A percentile compares a stretch with the other conserved stretches of the same genome.
Conservation (phyloP, 2,113 vertebrate species). For the Candoia aspera region DNA sequence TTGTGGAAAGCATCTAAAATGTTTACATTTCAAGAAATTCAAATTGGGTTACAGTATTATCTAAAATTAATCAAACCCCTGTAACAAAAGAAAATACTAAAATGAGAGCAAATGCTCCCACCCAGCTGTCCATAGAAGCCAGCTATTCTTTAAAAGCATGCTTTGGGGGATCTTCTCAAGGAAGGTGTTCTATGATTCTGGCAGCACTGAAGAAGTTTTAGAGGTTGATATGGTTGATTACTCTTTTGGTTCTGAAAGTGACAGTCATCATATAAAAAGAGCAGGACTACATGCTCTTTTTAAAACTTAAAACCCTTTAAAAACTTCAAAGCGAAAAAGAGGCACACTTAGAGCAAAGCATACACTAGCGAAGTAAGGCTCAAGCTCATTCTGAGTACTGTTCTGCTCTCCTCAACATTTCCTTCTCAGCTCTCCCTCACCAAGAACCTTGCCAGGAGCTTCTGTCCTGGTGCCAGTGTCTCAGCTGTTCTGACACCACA, state of each 20-base stretch:
- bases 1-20: neutral
- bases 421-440: neutral
- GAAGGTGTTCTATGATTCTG: neutral
- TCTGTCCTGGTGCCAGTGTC: neutral
- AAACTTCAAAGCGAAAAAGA: neutral
- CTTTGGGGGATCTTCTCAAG: no score
- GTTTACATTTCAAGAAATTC: neutral
- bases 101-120: neutral
- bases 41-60: neutral
- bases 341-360: neutral
- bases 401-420: neutral
- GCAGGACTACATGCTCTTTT: neutral
- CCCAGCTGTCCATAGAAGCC: neutral
- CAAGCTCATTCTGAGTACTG: neutral
- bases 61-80: neutral
- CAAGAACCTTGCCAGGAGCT: neutral
- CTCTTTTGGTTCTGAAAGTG: neutral
- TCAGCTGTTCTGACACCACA: constrained; percentile 4
- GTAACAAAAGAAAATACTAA: neutral
- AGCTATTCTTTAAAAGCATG: neutral
- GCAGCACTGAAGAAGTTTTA: neutral
- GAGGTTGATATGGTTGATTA: neutral
- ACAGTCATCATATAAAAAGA: neutral
- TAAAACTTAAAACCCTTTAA: neutral
- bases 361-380: neutral